Evolutionary conservation across 2,113 vertebrate species (phyloP).

Genomic region (Melanostigma gelatinosum): DNA sequence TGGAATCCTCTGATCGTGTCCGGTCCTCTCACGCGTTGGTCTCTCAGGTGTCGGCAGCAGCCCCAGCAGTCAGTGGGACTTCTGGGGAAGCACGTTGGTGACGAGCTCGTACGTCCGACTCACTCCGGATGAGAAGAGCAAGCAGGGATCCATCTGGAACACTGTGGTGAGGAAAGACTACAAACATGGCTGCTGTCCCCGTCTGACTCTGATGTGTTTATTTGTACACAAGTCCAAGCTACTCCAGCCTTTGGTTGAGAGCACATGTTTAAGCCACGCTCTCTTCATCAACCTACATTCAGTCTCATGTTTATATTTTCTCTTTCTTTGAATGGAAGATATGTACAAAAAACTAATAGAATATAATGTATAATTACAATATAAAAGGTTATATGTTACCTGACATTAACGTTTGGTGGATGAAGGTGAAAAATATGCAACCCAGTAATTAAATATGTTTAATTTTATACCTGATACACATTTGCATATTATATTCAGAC

Average conservation of each 20-base stretch:
- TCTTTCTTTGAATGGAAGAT: not conserved
- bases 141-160: slow-evolving; percentile 97
- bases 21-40: not conserved
- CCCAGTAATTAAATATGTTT: not conserved
- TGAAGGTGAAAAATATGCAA: not conserved
- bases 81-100: slow-evolving; percentile 94
- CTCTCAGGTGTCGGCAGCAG: slow-evolving; percentile 91
- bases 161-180: slow-evolving; percentile 87
- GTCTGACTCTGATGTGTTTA: not conserved
- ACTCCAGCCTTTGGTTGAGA: too few relatives aligned
- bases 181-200: not conserved
- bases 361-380: not conserved
- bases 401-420: not conserved
- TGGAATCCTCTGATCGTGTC: not conserved
- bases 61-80: slow-evolving; percentile 93
- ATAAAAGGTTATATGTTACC: not conserved
- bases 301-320: not conserved
- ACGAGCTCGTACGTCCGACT: slow-evolving; percentile 95
- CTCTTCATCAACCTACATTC: too few relatives aligned
- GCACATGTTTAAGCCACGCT: too few relatives aligned
- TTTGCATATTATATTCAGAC: not conserved
- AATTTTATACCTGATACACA: not conserved
- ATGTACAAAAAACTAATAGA: not conserved
- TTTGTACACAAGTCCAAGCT: not conserved
- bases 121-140: slow-evolving; percentile 96